phyloP scores from a whole-genome alignment of 1,140 invertebrate genomes.

The Drosophila auraria region DNA sequence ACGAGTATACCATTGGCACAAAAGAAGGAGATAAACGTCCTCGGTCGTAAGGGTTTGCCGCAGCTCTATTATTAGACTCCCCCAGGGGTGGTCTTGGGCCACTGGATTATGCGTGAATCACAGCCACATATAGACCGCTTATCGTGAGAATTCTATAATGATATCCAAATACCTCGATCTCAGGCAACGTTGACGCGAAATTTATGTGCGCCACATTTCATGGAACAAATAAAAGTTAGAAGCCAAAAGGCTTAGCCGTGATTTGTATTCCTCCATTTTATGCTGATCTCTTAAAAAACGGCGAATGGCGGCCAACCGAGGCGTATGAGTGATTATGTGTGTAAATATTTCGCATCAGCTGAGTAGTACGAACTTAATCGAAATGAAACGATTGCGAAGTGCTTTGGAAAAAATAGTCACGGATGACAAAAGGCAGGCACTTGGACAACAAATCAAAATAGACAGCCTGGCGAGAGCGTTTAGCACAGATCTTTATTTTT shows the following conservation, averaged over 20 bases:
- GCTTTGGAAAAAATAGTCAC: conserved; percentile 29
- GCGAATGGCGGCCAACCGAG: conserved; percentile 23
- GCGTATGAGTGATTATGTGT: conserved; percentile 79
- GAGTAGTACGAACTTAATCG: conserved; percentile 16
- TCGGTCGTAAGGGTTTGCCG: conserved; percentile 24
- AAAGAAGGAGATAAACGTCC: conserved; percentile 34
- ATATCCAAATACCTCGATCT: conserved; percentile 35
- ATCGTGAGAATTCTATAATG: conserved; percentile 48
- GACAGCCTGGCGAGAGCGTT: conserved; percentile 79
- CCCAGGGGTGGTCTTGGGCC: conserved; percentile 43
- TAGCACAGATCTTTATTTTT: conserved; percentile 78
- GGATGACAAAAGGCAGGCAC: conserved; percentile 60
- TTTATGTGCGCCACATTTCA: conserved; percentile 60
- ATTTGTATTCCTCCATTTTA: conserved; percentile 19
- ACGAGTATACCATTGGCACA: conserved; percentile 54
- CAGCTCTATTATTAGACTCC: conserved; percentile 49
- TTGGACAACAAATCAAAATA: conserved; percentile 84
- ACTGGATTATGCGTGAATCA: conserved; percentile 68
- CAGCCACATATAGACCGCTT: conserved; percentile 27
- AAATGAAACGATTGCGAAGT: conserved; percentile 37
- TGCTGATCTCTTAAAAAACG: conserved; percentile 18
- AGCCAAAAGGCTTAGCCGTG: conserved; percentile 20
- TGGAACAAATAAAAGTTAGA: conserved; percentile 74
- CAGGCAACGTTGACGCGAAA: conserved; percentile 34
- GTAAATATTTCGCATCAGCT: conserved; percentile 77